Evolutionary conservation across 2,888 invertebrate species (phyloP).

Genomic region (Lomographa bimaculata): DNA sequence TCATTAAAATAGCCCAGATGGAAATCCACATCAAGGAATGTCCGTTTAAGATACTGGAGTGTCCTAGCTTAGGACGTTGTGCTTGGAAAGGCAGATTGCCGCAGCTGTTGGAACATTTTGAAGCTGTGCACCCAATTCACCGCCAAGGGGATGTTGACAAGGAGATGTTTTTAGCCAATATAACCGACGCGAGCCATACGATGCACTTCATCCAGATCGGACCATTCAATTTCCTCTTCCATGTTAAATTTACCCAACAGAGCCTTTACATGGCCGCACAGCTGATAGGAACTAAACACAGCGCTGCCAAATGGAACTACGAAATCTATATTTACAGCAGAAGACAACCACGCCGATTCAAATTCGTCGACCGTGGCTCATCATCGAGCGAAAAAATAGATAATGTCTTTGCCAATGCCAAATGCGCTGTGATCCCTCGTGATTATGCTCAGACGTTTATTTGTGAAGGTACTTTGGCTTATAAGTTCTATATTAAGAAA

Average conservation of each 20-base stretch:
- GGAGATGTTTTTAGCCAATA: constrained; percentile 52
- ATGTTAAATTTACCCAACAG: constrained; percentile 45
- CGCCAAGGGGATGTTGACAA: constrained; percentile 46
- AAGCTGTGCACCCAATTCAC: constrained; percentile 46
- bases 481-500: constrained; percentile 27
- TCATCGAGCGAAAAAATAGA: constrained; percentile 38
- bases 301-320: constrained; percentile 64
- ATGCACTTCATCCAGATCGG: constrained; percentile 49
- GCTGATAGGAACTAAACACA: constrained; percentile 51
- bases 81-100: constrained; percentile 64
- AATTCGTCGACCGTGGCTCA: constrained; percentile 46
- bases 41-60: too few relatives aligned
- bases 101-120: constrained; percentile 53
- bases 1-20: too few relatives aligned
- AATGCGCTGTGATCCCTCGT: constrained; percentile 50
- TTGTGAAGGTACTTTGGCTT: constrained; percentile 23
- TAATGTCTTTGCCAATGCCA: constrained; percentile 40
- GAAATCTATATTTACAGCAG: constrained; percentile 67
- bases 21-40: too few relatives aligned
- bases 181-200: constrained; percentile 35
- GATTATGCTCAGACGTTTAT: constrained; percentile 26
- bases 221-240: constrained; percentile 53
- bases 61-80: too few relatives aligned
- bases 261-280: constrained; percentile 55
- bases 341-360: constrained; percentile 48